These are phyloP conservation scores for Encarsia formosa DNA, from an alignment of 2,888 invertebrate species.

Conservation along the genomic window DNA sequence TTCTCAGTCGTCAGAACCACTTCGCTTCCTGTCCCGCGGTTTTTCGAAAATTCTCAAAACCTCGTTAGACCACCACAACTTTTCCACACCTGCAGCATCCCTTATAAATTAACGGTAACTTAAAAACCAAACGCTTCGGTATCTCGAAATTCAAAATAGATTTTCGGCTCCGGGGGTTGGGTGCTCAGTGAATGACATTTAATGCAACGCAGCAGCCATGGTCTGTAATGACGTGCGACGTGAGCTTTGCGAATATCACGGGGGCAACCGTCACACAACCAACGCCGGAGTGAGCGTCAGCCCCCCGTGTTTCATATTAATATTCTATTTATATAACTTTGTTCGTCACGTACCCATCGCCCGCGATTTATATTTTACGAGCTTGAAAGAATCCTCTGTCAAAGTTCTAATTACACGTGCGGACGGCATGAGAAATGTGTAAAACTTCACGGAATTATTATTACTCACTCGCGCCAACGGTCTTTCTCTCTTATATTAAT, in stretches of 20 bases:
- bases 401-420: slow-evolving; percentile 19
- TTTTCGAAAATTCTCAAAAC: no score
- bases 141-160: slow-evolving; percentile 28
- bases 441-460: slow-evolving; percentile 4
- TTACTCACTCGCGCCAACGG: not conserved
- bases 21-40: no score
- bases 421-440: slow-evolving; percentile 17
- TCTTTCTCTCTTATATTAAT: no score
- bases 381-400: no score
- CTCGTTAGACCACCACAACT: no score
- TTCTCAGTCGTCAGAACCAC: slow-evolving; percentile 17
- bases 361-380: not conserved
- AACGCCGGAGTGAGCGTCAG: no score
- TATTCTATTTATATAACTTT: slow-evolving; percentile 29
- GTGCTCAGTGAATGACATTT: slow-evolving; percentile 24
- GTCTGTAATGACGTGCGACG: slow-evolving; percentile 27
- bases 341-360: slow-evolving; percentile 20
- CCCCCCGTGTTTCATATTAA: slow-evolving; percentile 18
- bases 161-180: no score
- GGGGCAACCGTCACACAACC: not conserved
- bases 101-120: no score
- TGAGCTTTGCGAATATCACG: slow-evolving; percentile 28
- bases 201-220: slow-evolving; percentile 24
- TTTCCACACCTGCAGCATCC: no score
- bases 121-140: no score